phyloP scores from a whole-genome alignment of 2,888 invertebrate species.

The Hoplodrina blanda region DNA sequence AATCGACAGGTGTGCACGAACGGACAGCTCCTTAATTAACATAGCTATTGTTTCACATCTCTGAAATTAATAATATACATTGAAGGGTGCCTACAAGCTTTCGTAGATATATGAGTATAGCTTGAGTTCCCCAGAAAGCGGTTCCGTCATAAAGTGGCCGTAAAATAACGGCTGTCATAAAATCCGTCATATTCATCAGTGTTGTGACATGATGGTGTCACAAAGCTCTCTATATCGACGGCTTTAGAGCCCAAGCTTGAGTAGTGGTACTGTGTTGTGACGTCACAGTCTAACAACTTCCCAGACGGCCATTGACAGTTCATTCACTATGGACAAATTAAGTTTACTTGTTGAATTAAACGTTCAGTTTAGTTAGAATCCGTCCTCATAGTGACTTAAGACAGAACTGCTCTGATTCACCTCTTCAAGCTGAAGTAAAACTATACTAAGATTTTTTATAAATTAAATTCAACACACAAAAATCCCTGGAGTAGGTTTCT shows the following conservation, averaged over 20 bases:
- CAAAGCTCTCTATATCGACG: neutral
- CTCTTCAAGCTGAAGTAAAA: neutral
- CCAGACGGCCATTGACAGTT: constrained; percentile 12
- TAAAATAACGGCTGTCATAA: neutral
- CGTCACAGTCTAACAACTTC: constrained; percentile 17
- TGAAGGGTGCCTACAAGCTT: neutral
- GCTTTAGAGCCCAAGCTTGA: too few relatives aligned
- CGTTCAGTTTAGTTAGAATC: constrained; percentile 1
- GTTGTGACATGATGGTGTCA: too few relatives aligned
- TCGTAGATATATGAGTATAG: neutral
- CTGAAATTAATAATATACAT: constrained; percentile 4
- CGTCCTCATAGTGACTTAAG: neutral
- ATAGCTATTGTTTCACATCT: constrained; percentile 5
- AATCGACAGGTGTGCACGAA: constrained; percentile 4
- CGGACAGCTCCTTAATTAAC: constrained; percentile 7
- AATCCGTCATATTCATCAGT: neutral
- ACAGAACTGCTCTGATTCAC: neutral
- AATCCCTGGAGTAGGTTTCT: too few relatives aligned
- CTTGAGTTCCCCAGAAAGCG: neutral
- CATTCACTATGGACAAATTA: constrained; percentile 5
- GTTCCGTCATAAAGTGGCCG: neutral
- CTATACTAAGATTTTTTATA: neutral
- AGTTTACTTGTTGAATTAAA: constrained; percentile 16
- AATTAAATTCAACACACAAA: too few relatives aligned
- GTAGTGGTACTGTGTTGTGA: constrained; percentile 2